phyloP scores from a whole-genome alignment of 2,888 invertebrate species.

The Acrobasis repandana region DNA sequence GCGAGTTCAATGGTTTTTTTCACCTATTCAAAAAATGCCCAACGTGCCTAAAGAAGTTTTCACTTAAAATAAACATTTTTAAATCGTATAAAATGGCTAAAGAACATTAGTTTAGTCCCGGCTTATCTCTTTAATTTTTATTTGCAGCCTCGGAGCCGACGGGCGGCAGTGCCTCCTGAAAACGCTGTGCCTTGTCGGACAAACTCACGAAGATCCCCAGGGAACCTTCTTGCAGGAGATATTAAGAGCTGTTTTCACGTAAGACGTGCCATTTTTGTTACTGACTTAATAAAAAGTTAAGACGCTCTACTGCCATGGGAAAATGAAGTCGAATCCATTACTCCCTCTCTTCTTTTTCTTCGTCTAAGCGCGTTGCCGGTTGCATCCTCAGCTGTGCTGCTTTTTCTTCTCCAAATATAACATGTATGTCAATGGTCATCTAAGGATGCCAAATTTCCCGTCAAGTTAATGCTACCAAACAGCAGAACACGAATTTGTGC shows the following conservation, averaged over 20 bases:
- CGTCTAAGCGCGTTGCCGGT: no score
- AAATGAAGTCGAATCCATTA: not conserved
- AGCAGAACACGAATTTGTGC: no score
- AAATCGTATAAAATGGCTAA: conserved; percentile 2
- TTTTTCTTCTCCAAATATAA: no score
- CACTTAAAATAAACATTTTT: not conserved
- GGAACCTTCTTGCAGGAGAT: conserved; percentile 86
- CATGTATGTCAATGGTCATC: no score
- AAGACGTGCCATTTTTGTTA: conserved; percentile 48
- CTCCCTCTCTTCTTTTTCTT: no score
- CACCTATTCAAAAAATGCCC: no score
- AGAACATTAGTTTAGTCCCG: not conserved
- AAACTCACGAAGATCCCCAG: conserved; percentile 68
- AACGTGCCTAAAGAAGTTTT: not conserved
- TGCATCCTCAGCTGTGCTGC: no score
- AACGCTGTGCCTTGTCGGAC: conserved; percentile 85
- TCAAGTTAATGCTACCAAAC: no score
- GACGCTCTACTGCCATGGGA: not conserved
- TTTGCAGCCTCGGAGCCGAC: conserved; percentile 74
- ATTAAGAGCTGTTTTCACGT: conserved; percentile 86
- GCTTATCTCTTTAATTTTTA: conserved; percentile 5
- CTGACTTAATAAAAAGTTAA: not conserved
- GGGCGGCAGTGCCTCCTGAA: conserved; percentile 85
- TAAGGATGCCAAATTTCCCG: no score
- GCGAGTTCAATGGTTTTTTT: no score